Percentiles rank a stretch among this genome's conserved stretches.
These are phyloP conservation scores for Altica lythri DNA, from an alignment of 2,888 invertebrate species.

Conservation along the genomic window DNA sequence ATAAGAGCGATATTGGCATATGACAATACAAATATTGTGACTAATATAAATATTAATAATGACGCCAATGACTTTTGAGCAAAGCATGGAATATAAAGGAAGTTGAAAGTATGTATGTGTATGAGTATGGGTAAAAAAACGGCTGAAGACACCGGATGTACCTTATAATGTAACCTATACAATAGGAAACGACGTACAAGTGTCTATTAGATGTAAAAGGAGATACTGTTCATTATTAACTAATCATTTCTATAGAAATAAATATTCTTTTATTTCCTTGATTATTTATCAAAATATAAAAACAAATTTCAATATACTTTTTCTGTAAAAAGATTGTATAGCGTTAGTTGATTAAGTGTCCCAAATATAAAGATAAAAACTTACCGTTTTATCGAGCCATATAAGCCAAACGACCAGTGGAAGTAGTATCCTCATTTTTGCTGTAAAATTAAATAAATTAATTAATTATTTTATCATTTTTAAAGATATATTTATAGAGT, in stretches of 20 bases:
- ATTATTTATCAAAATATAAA: no score
- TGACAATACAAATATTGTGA: not conserved
- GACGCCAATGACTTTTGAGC: conserved; percentile 43
- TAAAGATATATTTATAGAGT: not conserved
- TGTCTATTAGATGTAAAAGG: not conserved
- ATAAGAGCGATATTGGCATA: no score
- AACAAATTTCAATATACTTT: no score
- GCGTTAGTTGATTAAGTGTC: no score
- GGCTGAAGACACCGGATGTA: conserved; percentile 3
- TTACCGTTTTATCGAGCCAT: conserved; percentile 82
- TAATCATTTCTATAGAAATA: not conserved
- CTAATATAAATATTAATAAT: not conserved
- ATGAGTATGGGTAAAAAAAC: not conserved
- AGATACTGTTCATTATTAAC: conserved; percentile 1
- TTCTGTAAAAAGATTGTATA: no score
- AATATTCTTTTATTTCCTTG: not conserved
- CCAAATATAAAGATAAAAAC: no score
- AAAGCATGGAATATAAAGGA: conserved; percentile 35
- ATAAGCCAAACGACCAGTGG: conserved; percentile 86
- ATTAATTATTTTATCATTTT: not conserved
- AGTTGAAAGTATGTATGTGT: conserved; percentile 36
- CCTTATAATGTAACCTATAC: conserved; percentile 3
- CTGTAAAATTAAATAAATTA: conserved; percentile 64
- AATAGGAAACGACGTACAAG: no score
- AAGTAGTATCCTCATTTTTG: conserved; percentile 91